Evolutionary conservation across 1,140 invertebrate genomes (phyloP), one percentile per base, ranked within the genome.

Genomic region (Asobara japonica): DNA sequence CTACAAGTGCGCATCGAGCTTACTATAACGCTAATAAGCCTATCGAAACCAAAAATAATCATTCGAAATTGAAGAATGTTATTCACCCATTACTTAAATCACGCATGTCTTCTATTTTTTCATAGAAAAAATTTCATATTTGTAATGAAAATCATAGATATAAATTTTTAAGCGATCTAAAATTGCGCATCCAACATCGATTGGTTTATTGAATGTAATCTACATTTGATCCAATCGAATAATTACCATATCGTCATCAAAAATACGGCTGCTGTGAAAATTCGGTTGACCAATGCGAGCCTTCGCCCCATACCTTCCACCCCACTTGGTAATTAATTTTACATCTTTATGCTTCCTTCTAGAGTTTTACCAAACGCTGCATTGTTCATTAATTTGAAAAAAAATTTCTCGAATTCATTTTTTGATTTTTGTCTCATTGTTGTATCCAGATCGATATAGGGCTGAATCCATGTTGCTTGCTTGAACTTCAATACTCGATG

Each of bases 351-450:
- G 76, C 67, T 89, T 88, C 69, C 82, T 78, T 89, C 87, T 79
- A 88, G 88, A 1, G 83, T 85, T 82, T 88, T 88, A 3, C 87
- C 88, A 79, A 84, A 89, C 7, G 87, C 76, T 5, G 82, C 76
- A 78, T 89, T 89, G 74, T 87, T 87, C 74, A 89, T 82, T 70
- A 89, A 69, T 79, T 89, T 89, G 72, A 78, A 89, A 76, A 89
- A 88, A 78, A 88, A 82, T 78, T 88, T 88, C 79, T 89, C 87
- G 82, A 89, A 89, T 6, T 83, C 77, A 75, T 83, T 85, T 64
- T 61, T 82, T 11, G 79, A 74, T 72, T 78, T 31, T 74, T 77
- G 27, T 74, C 81, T 67, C 33, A 67, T 76, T 69, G 89, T 18
- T 83, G 71, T 36, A 85, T 81, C 65, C 6, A 51, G n/a, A 31